These are phyloP conservation scores for Siniperca chuatsi DNA, from an alignment of 2,113 vertebrate genomes.

Conservation along the genomic window DNA sequence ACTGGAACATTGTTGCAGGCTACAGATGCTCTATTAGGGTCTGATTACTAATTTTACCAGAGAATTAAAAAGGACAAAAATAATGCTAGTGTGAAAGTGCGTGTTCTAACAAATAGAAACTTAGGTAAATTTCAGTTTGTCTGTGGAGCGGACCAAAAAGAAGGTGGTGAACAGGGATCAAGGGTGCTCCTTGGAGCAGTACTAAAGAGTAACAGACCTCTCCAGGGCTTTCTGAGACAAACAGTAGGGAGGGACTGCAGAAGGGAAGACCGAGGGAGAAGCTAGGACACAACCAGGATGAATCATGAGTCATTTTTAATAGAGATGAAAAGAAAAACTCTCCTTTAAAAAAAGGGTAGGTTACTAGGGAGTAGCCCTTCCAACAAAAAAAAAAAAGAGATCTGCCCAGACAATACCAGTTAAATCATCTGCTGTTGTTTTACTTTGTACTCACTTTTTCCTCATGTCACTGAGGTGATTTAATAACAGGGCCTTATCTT, in stretches of 20 bases:
- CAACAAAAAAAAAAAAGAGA: slow-evolving; percentile 22
- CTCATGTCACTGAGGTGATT: slow-evolving; percentile 30
- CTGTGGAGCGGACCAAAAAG: not conserved
- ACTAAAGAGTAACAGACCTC: slow-evolving; percentile 18
- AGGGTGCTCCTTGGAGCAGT: not conserved
- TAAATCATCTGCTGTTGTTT: slow-evolving; percentile 41
- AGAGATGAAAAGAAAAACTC: slow-evolving; percentile 13
- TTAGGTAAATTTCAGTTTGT: not conserved
- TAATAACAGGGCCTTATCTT: slow-evolving; percentile 32
- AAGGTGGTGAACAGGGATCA: not conserved
- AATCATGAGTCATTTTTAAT: slow-evolving; percentile 21
- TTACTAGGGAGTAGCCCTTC: slow-evolving; percentile 45
- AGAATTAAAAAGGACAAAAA: not conserved
- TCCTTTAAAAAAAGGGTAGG: not conserved
- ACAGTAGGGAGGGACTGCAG: slow-evolving; percentile 17
- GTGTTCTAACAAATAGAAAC: not conserved
- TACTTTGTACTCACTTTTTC: slow-evolving; percentile 20
- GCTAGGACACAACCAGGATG: slow-evolving; percentile 22
- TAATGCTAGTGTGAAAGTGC: not conserved
- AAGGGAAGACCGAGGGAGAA: slow-evolving; percentile 23
- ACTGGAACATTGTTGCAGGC: not conserved
- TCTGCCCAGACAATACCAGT: slow-evolving; percentile 51
- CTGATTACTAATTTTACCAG: not conserved
- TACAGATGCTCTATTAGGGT: not conserved
- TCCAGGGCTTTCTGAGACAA: slow-evolving; percentile 14